Percentiles rank a stretch among this genome's conserved stretches.
These are phyloP conservation scores for Drosophila suboccidentalis DNA, from an alignment of 2,888 invertebrate species.

Conservation along the genomic window DNA sequence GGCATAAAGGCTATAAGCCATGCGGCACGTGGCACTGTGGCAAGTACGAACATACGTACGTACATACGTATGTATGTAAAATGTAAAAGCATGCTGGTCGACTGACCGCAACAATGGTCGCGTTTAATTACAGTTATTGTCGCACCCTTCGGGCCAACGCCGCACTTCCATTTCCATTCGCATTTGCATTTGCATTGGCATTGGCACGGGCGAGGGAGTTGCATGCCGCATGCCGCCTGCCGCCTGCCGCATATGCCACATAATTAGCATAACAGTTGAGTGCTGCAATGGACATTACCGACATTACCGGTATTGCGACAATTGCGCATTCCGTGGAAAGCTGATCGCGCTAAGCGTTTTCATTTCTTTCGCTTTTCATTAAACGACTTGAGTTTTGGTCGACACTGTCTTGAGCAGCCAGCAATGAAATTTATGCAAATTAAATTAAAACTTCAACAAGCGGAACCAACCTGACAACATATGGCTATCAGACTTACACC, in stretches of 20 bases:
- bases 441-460: slow-evolving; percentile 79
- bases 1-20: slow-evolving; percentile 17
- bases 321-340: slow-evolving; percentile 52
- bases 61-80: not conserved
- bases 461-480: slow-evolving; percentile 75
- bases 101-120: slow-evolving; percentile 78
- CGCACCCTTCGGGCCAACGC: slow-evolving; percentile 65
- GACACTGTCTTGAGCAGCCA: slow-evolving; percentile 52
- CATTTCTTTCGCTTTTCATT: slow-evolving; percentile 35
- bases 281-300: slow-evolving; percentile 30
- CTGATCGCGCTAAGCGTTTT: slow-evolving; percentile 33
- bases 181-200: slow-evolving; percentile 47
- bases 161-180: slow-evolving; percentile 49
- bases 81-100: slow-evolving; percentile 59
- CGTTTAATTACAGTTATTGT: slow-evolving; percentile 80
- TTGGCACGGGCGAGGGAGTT: slow-evolving; percentile 35
- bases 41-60: not conserved
- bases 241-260: slow-evolving; percentile 12
- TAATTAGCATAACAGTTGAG: slow-evolving; percentile 71
- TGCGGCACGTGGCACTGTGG: slow-evolving; percentile 36
- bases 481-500: slow-evolving; percentile 47
- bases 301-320: slow-evolving; percentile 52
- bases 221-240: slow-evolving; percentile 39
- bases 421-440: slow-evolving; percentile 83
- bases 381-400: no score